Evolutionary conservation across 2,797 vertebrate genomes (phyloP).

Genomic region (Smutsia gigantea): DNA sequence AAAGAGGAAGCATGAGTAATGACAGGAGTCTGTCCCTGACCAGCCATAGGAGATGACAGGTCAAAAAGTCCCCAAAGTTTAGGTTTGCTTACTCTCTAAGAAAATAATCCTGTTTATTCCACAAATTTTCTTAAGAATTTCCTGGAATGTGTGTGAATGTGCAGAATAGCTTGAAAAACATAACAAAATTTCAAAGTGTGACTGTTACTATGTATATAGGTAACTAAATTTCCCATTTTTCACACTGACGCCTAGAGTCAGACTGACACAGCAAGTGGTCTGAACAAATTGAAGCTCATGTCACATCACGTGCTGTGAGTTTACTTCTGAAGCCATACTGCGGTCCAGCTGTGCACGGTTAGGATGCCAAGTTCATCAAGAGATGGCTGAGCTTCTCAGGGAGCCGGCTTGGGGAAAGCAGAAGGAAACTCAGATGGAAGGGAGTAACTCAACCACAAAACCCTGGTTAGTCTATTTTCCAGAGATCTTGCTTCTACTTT

Average conservation of each 20-base stretch:
- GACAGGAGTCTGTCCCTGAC: neutral
- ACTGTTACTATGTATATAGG: conserved; percentile 43
- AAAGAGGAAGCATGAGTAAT: neutral
- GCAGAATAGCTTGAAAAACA: conserved; percentile 60
- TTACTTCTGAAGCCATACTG: conserved; percentile 61
- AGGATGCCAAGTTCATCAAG: conserved; percentile 70
- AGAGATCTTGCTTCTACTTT: neutral
- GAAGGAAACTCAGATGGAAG: neutral
- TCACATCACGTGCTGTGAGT: conserved; percentile 17
- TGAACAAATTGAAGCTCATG: conserved; percentile 75
- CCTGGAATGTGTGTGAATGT: neutral
- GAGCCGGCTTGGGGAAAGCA: neutral
- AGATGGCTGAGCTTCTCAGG: conserved; percentile 61
- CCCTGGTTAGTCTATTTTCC: neutral
- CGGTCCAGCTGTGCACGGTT: conserved; percentile 52
- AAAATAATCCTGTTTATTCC: neutral
- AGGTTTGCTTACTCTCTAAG: neutral
- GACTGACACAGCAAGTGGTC: conserved; percentile 63
- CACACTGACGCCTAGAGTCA: conserved; percentile 60
- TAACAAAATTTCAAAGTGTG: conserved; percentile 61
- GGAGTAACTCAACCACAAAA: conserved; percentile 13
- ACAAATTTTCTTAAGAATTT: neutral
- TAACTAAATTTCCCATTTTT: conserved; percentile 71
- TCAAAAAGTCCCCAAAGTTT: neutral
- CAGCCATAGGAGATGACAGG: neutral